phyloP scores from a whole-genome alignment of 2,113 vertebrate species.

The Phainopepla nitens region DNA sequence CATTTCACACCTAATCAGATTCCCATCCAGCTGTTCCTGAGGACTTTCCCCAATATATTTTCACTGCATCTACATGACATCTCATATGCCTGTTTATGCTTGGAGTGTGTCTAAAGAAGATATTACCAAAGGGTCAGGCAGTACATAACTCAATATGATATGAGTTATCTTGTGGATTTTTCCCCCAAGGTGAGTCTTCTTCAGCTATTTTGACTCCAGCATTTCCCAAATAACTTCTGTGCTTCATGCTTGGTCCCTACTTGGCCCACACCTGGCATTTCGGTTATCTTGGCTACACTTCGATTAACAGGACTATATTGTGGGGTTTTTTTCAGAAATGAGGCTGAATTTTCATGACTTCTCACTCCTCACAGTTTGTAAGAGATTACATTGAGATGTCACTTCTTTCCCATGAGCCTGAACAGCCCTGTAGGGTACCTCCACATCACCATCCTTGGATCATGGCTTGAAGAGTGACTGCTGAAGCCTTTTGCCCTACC shows the following conservation, averaged over 20 bases:
- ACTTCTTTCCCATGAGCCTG: not conserved
- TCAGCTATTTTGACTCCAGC: not conserved
- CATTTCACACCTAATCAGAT: not conserved
- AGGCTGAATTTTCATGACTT: not conserved
- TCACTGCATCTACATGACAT: not conserved
- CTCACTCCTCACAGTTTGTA: not conserved
- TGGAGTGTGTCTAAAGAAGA: not conserved
- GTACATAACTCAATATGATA: not conserved
- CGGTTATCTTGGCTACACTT: not conserved
- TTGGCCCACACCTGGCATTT: not conserved
- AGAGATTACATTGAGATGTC: not conserved
- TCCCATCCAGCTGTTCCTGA: not conserved
- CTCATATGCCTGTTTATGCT: too few species aligned
- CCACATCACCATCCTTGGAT: not conserved
- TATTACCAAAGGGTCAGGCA: not conserved
- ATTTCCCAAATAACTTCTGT: not conserved
- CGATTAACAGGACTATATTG: rapidly evolving
- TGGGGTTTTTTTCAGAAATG: not conserved
- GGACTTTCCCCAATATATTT: not conserved
- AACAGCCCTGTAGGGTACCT: not conserved
- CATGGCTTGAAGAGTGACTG: rapidly evolving
- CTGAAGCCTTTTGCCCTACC: not conserved
- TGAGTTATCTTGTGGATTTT: not conserved
- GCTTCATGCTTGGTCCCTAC: not conserved
- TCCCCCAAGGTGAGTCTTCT: not conserved